A percentile compares a stretch with the other conserved stretches of the same genome.
phyloP scores from a whole-genome alignment of 2,888 invertebrate genomes.

The Napeogenes inachia region DNA sequence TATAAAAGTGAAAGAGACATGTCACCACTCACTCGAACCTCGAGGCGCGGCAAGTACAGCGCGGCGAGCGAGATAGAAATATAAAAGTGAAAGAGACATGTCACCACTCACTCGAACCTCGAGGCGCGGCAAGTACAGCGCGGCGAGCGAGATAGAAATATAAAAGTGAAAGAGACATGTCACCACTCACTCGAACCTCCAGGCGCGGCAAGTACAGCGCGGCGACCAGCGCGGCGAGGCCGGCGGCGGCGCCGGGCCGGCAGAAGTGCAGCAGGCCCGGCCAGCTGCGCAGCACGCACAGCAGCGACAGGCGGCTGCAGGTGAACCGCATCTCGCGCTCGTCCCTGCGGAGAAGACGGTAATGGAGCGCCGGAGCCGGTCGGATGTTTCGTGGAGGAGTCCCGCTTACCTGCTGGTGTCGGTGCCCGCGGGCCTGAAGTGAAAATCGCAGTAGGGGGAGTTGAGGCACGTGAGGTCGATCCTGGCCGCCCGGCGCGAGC shows the following conservation, averaged over 20 bases:
- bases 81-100: not conserved
- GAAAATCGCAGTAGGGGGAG: conserved; percentile 96
- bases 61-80: too few relatives aligned
- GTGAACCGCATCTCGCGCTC: conserved; percentile 89
- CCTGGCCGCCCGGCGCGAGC: conserved; percentile 84
- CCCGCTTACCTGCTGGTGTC: conserved; percentile 81
- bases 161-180: not conserved
- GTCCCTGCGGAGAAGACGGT: conserved; percentile 64
- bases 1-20: too few relatives aligned
- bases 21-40: too few relatives aligned
- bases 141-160: conserved; percentile 66
- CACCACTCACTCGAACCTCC: conserved; percentile 88
- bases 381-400: not conserved
- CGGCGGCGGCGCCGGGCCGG: conserved; percentile 84
- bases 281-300: conserved; percentile 94
- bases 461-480: conserved; percentile 89
- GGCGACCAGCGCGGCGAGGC: conserved; percentile 86
- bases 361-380: too few relatives aligned
- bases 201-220: conserved; percentile 89
- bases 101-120: conserved; percentile 88
- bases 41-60: too few relatives aligned
- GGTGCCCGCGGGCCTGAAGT: conserved; percentile 84
- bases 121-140: conserved; percentile 88
- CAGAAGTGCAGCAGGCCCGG: conserved; percentile 93
- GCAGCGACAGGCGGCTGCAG: conserved; percentile 88